Conservation (phyloP, 2,888 invertebrate species). For the Fissipunctia ypsillon region DNA sequence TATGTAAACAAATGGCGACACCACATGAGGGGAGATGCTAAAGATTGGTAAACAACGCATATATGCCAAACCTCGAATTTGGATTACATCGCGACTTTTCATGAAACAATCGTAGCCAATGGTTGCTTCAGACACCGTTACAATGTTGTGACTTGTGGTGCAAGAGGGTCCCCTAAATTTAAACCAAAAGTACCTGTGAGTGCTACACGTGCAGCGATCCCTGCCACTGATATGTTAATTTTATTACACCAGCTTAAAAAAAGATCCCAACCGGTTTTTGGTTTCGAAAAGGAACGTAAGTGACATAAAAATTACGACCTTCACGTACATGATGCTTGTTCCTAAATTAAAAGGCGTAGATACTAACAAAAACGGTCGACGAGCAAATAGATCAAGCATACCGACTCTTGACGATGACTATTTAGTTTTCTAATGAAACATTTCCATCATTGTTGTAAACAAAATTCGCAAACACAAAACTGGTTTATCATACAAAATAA, state of each 20-base stretch:
- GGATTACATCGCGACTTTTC: neutral
- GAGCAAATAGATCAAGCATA: slow-evolving; percentile 62
- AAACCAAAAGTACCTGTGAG: slow-evolving; percentile 62
- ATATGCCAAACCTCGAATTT: slow-evolving; percentile 1
- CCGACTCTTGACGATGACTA: slow-evolving; percentile 58
- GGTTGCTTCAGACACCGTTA: slow-evolving; percentile 17
- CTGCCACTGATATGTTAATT: slow-evolving; percentile 87
- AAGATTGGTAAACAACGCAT: slow-evolving; percentile 34
- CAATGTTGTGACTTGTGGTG: slow-evolving; percentile 44
- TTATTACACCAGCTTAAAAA: slow-evolving; percentile 87
- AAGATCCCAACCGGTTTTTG: slow-evolving; percentile 87
- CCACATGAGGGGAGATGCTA: slow-evolving; percentile 49
- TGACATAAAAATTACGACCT: slow-evolving; percentile 86
- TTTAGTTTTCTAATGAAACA: slow-evolving; percentile 71
- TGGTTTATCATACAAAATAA: slow-evolving; percentile 69
- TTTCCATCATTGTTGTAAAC: slow-evolving; percentile 73
- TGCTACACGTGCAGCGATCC: slow-evolving; percentile 81
- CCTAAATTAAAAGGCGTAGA: slow-evolving; percentile 70
- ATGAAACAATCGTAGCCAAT: neutral
- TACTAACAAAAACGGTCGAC: slow-evolving; percentile 71
- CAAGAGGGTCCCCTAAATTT: slow-evolving; percentile 70
- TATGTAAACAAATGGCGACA: slow-evolving; percentile 60
- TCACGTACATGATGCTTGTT: slow-evolving; percentile 76
- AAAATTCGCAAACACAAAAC: slow-evolving; percentile 67
- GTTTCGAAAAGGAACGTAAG: slow-evolving; percentile 86